A percentile compares a stretch with the other conserved stretches of the same genome.
Evolutionary conservation across 2,888 invertebrate genomes (phyloP).

Genomic region (Theodoxus fluviatilis): DNA sequence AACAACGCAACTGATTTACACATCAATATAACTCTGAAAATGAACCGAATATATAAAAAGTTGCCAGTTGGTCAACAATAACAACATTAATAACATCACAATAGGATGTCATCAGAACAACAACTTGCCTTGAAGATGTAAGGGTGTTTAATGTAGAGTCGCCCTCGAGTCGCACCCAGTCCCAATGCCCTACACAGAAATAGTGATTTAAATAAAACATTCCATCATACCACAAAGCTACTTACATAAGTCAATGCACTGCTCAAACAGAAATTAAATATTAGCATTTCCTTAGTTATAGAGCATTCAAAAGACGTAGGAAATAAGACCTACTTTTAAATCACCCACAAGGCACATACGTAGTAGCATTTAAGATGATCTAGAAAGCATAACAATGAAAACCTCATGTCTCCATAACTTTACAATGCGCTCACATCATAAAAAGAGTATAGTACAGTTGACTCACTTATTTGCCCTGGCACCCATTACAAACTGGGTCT

Average conservation of each 20-base stretch:
- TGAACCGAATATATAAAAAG: background rate
- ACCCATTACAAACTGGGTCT: constrained; percentile 82
- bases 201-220: background rate
- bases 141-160: constrained; percentile 80
- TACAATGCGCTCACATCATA: background rate
- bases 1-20: background rate
- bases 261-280: background rate
- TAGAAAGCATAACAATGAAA: background rate
- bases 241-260: too few relatives aligned
- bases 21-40: background rate
- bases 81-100: background rate
- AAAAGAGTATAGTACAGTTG: background rate
- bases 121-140: constrained; percentile 72
- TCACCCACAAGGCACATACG: background rate
- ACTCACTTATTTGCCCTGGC: constrained; percentile 71
- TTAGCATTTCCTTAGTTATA: background rate
- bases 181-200: constrained; percentile 70
- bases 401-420: background rate
- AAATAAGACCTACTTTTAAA: background rate
- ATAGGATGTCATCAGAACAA: background rate
- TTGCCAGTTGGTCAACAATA: background rate
- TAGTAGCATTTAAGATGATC: background rate
- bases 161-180: constrained; percentile 77
- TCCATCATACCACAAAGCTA: too few relatives aligned
- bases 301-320: background rate